Conservation (phyloP, 2,888 invertebrate species). For the Diarsia dahlii region DNA sequence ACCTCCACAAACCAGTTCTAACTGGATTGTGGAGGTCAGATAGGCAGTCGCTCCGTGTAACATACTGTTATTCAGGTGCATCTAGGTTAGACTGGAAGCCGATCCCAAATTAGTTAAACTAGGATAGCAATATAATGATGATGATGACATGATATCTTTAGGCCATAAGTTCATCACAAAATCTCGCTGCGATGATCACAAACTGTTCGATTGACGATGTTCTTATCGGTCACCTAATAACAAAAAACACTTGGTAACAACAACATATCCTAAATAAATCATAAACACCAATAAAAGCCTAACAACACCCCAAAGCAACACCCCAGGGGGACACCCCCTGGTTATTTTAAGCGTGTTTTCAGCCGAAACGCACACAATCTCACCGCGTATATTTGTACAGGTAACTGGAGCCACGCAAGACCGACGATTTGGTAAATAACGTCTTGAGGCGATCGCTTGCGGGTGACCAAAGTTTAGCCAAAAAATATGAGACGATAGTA, state of each 20-base stretch:
- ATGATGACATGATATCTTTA: not conserved
- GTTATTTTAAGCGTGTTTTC: constrained; percentile 9
- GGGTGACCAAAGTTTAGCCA: constrained; percentile 37
- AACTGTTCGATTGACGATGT: not conserved
- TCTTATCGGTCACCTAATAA: not conserved
- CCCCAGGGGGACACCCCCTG: not conserved
- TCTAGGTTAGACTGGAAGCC: too few relatives aligned
- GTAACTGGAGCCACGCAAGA: constrained; percentile 67
- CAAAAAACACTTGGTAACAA: not conserved
- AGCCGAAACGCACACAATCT: constrained; percentile 24
- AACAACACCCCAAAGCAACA: not conserved
- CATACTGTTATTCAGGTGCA: too few relatives aligned
- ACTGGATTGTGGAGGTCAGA: too few relatives aligned
- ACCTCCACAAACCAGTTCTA: too few relatives aligned
- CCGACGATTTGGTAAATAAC: constrained; percentile 74
- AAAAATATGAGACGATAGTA: not conserved
- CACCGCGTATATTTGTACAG: constrained; percentile 50
- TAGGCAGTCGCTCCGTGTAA: too few relatives aligned
- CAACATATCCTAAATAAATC: not conserved
- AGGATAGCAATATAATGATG: not conserved
- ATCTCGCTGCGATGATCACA: not conserved
- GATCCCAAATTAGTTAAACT: too few relatives aligned
- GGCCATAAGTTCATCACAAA: not conserved
- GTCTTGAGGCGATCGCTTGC: constrained; percentile 44
- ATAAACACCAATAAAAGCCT: constrained; percentile 1